These are phyloP conservation scores for Achlya flavicornis DNA, from an alignment of 2,888 invertebrate species.

Conservation along the genomic window DNA sequence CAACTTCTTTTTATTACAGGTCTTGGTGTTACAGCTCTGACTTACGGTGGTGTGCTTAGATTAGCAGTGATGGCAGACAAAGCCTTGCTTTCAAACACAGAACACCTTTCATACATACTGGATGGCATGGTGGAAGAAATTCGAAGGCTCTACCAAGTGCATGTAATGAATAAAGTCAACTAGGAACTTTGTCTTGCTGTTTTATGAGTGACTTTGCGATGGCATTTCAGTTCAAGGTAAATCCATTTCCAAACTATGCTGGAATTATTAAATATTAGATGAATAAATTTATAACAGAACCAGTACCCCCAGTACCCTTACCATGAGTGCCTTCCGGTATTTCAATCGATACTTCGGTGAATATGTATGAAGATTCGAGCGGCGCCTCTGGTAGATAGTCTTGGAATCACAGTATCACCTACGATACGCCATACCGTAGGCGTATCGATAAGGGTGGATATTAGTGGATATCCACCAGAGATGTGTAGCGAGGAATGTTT, in stretches of 20 bases:
- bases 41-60: constrained; percentile 75
- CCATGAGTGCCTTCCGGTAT: too few species aligned
- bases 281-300: too few species aligned
- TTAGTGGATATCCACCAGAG: too few species aligned
- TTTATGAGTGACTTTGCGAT: constrained; percentile 30
- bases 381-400: too few species aligned
- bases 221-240: constrained; percentile 62
- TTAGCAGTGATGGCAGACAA: constrained; percentile 75
- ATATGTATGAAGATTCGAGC: too few species aligned
- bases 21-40: constrained; percentile 75
- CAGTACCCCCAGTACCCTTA: too few species aligned
- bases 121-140: constrained; percentile 68
- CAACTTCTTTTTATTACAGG: constrained; percentile 47
- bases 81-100: constrained; percentile 60
- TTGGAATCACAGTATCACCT: too few species aligned
- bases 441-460: too few species aligned
- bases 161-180: constrained; percentile 33
- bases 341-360: too few species aligned
- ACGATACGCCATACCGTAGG: too few species aligned
- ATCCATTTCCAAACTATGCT: not conserved
- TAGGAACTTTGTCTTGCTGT: not conserved
- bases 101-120: constrained; percentile 62
- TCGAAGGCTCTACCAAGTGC: constrained; percentile 45
- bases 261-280: not conserved
- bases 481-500: too few species aligned